These are phyloP conservation scores for Geotrypetes seraphini DNA, from an alignment of 2,797 vertebrate species.

Conservation along the genomic window DNA sequence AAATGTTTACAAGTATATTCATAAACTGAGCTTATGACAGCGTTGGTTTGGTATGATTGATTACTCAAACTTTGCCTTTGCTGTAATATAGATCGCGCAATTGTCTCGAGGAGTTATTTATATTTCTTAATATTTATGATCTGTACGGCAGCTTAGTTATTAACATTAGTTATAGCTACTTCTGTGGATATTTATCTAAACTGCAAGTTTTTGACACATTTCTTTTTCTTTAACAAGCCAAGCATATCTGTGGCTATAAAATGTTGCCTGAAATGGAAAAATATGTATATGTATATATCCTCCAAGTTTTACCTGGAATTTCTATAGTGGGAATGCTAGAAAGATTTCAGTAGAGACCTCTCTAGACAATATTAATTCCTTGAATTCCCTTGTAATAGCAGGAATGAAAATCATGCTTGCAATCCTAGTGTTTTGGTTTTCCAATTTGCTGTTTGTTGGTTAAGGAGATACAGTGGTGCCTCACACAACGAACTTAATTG, in stretches of 20 bases:
- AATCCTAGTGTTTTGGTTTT: neutral
- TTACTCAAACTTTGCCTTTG: conserved; percentile 43
- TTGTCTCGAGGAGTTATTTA: conserved; percentile 49
- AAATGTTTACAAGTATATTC: conserved; percentile 74
- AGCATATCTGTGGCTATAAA: conserved; percentile 42
- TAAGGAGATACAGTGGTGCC: no score
- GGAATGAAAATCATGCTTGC: neutral
- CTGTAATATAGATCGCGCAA: conserved; percentile 41
- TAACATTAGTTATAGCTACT: conserved; percentile 55
- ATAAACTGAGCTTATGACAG: conserved; percentile 72
- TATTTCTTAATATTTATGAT: conserved; percentile 53
- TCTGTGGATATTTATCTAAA: conserved; percentile 43
- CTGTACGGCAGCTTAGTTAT: conserved; percentile 57
- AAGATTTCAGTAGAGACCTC: conserved; percentile 23
- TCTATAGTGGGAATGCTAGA: conserved; percentile 24
- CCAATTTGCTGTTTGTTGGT: no score
- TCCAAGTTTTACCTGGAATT: conserved; percentile 41
- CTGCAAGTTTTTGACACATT: conserved; percentile 41
- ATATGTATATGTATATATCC: conserved; percentile 41
- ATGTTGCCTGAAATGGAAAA: conserved; percentile 43
- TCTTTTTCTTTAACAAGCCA: conserved; percentile 50
- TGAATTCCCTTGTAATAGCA: neutral
- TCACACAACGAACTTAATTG: no score
- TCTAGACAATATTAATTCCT: conserved; percentile 1
- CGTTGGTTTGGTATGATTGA: conserved; percentile 57